Evolutionary conservation across 2,888 invertebrate species (phyloP).

Genomic region (Sphinx pinastri): DNA sequence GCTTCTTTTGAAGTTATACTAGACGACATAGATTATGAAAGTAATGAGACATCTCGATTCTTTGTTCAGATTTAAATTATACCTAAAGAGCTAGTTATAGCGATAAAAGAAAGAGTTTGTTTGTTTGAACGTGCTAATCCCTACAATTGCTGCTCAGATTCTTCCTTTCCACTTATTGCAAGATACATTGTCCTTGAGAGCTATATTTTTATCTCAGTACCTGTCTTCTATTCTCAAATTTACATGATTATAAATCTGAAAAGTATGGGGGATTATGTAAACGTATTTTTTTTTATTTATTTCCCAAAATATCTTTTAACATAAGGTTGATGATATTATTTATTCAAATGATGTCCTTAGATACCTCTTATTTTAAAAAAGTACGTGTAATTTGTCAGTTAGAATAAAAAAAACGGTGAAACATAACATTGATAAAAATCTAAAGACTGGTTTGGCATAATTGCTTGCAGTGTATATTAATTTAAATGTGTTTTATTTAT

Average conservation of each 20-base stretch:
- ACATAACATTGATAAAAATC: constrained; percentile 11
- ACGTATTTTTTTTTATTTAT: no score
- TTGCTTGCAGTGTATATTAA: neutral
- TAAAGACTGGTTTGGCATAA: neutral
- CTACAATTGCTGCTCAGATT: no score
- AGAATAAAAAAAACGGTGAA: neutral
- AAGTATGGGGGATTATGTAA: no score
- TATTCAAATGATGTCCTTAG: neutral
- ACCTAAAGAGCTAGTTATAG: neutral
- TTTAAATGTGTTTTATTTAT: neutral
- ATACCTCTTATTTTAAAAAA: neutral
- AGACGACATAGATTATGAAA: constrained; percentile 13
- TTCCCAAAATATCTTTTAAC: no score
- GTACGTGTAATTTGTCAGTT: neutral
- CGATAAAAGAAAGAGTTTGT: no score
- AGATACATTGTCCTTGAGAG: no score
- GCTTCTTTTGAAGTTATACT: neutral
- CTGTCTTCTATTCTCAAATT: no score
- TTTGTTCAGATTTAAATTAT: neutral
- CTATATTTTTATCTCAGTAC: no score
- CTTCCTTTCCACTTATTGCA: no score
- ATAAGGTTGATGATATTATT: neutral
- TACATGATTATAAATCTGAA: no score
- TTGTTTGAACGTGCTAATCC: no score
- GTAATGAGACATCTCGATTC: neutral